Evolutionary conservation across 2,113 vertebrate species (phyloP), one percentile per base, ranked within the genome.

Genomic region (Cephalopholis sonnerati): DNA sequence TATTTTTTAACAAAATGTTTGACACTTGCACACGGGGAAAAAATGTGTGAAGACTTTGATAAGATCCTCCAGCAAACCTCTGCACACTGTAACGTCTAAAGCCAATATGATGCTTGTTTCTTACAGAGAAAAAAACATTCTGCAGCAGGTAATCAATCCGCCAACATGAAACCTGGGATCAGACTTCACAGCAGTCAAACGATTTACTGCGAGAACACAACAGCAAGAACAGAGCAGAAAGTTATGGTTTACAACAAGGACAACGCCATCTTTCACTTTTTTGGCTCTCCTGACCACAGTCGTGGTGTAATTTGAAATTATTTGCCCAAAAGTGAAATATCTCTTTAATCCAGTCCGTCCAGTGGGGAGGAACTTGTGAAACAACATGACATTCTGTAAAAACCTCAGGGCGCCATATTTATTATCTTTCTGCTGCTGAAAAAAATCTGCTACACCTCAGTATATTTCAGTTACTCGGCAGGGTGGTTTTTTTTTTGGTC

Each of bases 291-390:
- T 69, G 50, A 61, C 41, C n/a, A 55, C 36, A 62, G 44, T 62
- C 39, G 29, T 39, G 59, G 22, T 62, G 39, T 61, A 13, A 78
- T 57, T 53, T 75, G 4, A 85, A 81, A 84, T 69, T 1, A 71
- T 86, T 83, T 70, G 24, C 53, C 53, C 5, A 29, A 63, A 65
- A 67, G 22, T 83, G 73, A 87, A 83, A 87, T 78, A 85, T 77
- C 22, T 39, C 62, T 77, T 85, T 84, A 76, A 79, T 89, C 66
- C 58, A 62, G 48, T 65, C 51, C 15, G 59, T 54, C 11, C 65
- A 24, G 62, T 77, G 15, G 64, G 22, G 46, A 75, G 67, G 25
- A 74, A 75, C 61, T 74, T 74, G 67, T 75, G 55, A 72, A 68
- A 82, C 72, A 79, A 76, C 62, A 69, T 63, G 77, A 72, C 57